Evolutionary conservation across 1,140 invertebrate species (phyloP), one percentile per base, ranked within the genome.

Genomic region (Drosophila ohnishii): DNA sequence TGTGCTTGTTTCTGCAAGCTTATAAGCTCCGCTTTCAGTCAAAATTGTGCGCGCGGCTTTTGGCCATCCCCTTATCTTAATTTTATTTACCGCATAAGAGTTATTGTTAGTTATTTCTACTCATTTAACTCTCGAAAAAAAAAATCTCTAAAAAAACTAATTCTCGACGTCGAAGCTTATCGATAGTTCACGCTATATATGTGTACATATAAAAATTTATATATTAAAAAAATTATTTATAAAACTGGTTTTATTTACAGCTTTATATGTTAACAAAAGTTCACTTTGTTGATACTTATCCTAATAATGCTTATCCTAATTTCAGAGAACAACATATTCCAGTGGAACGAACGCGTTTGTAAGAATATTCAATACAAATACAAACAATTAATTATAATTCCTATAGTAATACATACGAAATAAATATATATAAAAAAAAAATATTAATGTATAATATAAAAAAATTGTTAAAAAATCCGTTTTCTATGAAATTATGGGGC

Each of bases 341-440:
- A 78, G 75, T 66, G 78, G 74, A 77, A 50, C 70, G 62, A 85
- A 65, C 19, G 14, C 65, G 64, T 74, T 80, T 77, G 69, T 56
- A 47, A 35, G 61, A 69, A 61, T 69, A 79, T 70, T 70, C 44
- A 70, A 70, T 60, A 80, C 13, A 57, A 8, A 67, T 47, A 56
- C 40, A 74, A 70, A 32, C 44, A 63, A 22, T 65, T 75, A 65
- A 82, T 45, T 63, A 50, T 86, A 81, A 78, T 81, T 85, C 82
- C 82, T 85, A 85, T 82, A 85, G 82, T 75, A 62, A 61, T 78
- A 81, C 65, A 67, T 75, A 78, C 75, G 22, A 78, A 78, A 78
- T 71, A 74, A 80, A 60, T 70, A 32, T 64, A 63, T 7, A 45
- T 56, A 77, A 62, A 62, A 70, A 62, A 62, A 70, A 74, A 50